These are phyloP conservation scores for Seira sanloemensis DNA, from an alignment of 2,888 invertebrate genomes.

Conservation along the genomic window DNA sequence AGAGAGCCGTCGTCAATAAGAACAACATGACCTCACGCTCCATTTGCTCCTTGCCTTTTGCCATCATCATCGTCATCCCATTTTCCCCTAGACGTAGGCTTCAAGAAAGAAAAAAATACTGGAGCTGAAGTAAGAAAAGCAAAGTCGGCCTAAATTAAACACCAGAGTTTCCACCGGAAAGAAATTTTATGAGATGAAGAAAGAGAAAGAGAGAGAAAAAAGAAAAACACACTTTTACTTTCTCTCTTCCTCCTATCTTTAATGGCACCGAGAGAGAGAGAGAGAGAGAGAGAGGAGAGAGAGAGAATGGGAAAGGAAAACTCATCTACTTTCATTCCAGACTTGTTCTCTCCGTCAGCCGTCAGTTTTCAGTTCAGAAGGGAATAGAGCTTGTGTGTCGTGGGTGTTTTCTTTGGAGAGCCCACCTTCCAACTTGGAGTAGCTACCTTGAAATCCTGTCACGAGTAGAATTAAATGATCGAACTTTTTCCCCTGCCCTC, in stretches of 20 bases:
- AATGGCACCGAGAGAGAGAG: neutral
- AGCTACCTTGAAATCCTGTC: conserved; percentile 35
- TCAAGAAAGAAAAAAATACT: neutral
- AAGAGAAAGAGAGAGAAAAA: neutral
- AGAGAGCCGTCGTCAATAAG: conserved; percentile 38
- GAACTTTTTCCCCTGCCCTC: neutral
- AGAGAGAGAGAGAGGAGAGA: neutral
- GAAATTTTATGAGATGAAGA: neutral
- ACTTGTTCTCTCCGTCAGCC: neutral
- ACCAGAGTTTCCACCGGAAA: no score
- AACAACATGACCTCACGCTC: conserved; percentile 62
- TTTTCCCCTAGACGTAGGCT: no score
- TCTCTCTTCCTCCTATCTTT: no score
- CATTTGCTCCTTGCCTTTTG: conserved; percentile 55
- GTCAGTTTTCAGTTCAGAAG: neutral
- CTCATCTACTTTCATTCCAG: neutral
- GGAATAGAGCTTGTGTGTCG: neutral
- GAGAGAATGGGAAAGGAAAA: neutral
- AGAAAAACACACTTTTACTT: neutral
- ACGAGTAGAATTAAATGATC: conserved; percentile 38
- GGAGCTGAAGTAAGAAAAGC: neutral
- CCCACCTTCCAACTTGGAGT: neutral
- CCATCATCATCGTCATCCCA: conserved; percentile 23
- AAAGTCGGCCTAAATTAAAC: neutral
- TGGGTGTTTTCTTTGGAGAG: neutral